Percentiles rank a stretch among this genome's conserved stretches.
Evolutionary conservation across 2,113 vertebrate species (phyloP).

Genomic region (Amia ocellicauda): DNA sequence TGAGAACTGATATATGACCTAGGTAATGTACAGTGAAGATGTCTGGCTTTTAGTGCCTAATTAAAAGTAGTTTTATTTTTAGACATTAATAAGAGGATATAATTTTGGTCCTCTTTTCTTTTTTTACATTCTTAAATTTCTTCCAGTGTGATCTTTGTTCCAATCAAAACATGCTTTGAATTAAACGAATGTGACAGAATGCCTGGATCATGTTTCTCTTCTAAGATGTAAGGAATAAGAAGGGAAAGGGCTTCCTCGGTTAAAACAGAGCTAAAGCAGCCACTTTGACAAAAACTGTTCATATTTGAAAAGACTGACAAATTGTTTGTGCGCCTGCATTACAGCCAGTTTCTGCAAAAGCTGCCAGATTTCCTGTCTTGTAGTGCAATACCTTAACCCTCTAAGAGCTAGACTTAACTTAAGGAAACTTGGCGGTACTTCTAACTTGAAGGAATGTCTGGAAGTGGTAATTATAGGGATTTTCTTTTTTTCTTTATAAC

Average conservation of each 20-base stretch:
- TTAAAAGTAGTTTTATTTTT: conserved; percentile 75
- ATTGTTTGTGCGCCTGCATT: conserved; percentile 76
- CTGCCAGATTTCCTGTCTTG: conserved; percentile 76
- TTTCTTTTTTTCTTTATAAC: conserved; percentile 19
- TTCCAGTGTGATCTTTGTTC: conserved; percentile 69
- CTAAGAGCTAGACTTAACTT: conserved; percentile 36
- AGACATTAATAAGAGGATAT: conserved; percentile 71
- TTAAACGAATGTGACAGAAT: conserved; percentile 73
- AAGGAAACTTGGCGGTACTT: not conserved
- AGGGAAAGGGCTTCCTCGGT: conserved; percentile 69
- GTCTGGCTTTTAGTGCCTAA: conserved; percentile 66
- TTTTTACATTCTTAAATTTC: conserved; percentile 66
- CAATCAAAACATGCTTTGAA: conserved; percentile 77
- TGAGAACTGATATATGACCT: conserved; percentile 70
- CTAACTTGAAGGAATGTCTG: conserved; percentile 31
- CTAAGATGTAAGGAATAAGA: conserved; percentile 66
- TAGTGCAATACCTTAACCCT: conserved; percentile 67
- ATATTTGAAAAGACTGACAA: conserved; percentile 72
- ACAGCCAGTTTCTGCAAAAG: conserved; percentile 72
- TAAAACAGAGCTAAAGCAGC: conserved; percentile 68
- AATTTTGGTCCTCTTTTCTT: conserved; percentile 63
- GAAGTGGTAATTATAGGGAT: not conserved
- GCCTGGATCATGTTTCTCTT: conserved; percentile 73
- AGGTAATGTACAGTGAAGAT: conserved; percentile 67
- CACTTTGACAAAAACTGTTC: conserved; percentile 67